Evolutionary conservation across 2,797 vertebrate species (phyloP).

Genomic region (Cygnus olor): DNA sequence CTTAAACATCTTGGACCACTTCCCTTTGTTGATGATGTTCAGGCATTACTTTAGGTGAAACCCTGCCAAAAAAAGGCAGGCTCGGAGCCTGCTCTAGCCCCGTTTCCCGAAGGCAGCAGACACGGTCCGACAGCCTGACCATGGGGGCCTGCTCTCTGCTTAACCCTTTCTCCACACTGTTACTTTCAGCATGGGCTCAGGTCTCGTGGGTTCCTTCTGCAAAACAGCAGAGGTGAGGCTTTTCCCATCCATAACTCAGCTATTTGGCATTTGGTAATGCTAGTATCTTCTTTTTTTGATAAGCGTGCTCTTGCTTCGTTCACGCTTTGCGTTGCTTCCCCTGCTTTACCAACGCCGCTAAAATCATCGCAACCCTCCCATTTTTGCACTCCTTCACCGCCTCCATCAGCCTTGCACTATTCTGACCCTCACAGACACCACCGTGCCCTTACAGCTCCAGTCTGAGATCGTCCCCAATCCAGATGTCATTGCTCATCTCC

Average conservation of each 20-base stretch:
- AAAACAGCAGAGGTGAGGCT: neutral
- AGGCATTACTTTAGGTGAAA: slow-evolving; percentile 1
- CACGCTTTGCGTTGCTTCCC: neutral
- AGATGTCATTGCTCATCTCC: neutral
- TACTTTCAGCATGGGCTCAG: neutral
- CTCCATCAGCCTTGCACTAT: neutral
- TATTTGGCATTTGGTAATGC: neutral
- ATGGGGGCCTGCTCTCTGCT: neutral
- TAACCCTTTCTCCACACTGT: neutral
- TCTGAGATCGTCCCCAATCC: neutral
- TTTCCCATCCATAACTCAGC: neutral
- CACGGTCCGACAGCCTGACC: neutral
- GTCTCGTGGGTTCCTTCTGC: neutral
- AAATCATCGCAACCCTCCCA: neutral
- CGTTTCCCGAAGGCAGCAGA: neutral
- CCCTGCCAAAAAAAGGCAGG: neutral
- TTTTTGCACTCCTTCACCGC: neutral
- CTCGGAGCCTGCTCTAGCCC: neutral
- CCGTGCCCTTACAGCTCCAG: rapidly evolving
- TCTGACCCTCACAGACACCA: neutral
- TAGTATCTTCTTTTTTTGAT: neutral
- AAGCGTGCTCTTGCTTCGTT: rapidly evolving
- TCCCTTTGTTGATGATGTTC: slow-evolving; percentile 34
- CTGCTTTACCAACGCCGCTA: neutral
- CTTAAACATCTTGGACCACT: neutral